Evolutionary conservation across 2,888 invertebrate species (phyloP), one percentile per base, ranked within the genome.

Genomic region (Augochlorella aurata): DNA sequence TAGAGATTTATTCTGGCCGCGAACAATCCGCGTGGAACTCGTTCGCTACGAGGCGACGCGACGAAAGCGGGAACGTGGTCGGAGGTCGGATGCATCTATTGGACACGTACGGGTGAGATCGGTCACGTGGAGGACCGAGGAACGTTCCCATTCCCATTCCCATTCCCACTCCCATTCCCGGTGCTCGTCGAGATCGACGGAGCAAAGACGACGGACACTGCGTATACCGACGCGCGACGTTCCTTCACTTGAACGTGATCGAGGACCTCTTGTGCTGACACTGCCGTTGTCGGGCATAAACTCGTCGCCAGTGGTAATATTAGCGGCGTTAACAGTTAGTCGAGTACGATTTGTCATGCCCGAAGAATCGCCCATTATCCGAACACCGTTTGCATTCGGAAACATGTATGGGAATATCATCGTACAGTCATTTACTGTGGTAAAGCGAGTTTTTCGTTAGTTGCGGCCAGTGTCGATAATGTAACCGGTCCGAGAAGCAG

Each of bases 211-310:
- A 77, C 78, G 21, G 74, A 79, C 78, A 18, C 70, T 74, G 71
- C 75, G 81, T 54, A 82, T 67, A 68, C 29, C 16, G 49, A 16
- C 38, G 38, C 63, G 38, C 79, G 65, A 70, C 74, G 77, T 87
- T 83, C 83, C 89, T 88, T 83, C 85, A 85, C 88, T 88, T 87
- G 85, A 88, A 89, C 87, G 88, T 91, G 91, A 91, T 91, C 85
- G 91, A 91, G 91, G 77, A 81, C 85, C 90, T 90, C 90, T 91
- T 85, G 73, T 76, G 38, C 69, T 80, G 87, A 87, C 84, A 84
- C 65, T 21, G 79, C 78, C 79, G 82, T 82, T 82, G 67, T 76
- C 76, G 54, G 69, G 66, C 65, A 70, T 24, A 80, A 76, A 77
- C 76, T 82, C 72, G 66, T 79, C 79, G 72, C 38, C 81, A 29